These are phyloP conservation scores for Ondatra zibethicus DNA, from an alignment of 2,113 vertebrate genomes.

Conservation along the genomic window DNA sequence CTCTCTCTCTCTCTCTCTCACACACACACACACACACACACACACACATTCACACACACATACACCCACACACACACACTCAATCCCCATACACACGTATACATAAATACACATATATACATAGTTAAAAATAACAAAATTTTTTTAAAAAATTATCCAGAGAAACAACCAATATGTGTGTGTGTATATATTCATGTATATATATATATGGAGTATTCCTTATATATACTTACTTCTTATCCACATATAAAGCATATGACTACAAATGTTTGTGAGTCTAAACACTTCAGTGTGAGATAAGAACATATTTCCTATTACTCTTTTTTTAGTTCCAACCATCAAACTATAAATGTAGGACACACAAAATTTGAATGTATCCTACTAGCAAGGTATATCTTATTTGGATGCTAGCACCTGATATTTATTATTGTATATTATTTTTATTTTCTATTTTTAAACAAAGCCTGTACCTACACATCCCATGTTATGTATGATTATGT, in stretches of 20 bases:
- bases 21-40: background rate
- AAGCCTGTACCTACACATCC: background rate
- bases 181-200: too few relatives aligned
- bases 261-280: background rate
- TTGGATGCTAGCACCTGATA: background rate
- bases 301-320: background rate
- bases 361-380: too few relatives aligned
- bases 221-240: background rate
- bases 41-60: background rate
- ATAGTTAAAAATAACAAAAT: background rate
- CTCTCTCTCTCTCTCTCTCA: background rate
- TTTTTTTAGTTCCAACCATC: background rate
- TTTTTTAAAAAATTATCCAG: background rate
- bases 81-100: background rate
- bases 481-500: background rate
- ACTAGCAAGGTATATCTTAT: background rate
- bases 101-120: background rate
- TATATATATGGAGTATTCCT: background rate
- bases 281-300: background rate
- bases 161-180: background rate
- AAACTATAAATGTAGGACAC: background rate
- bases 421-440: background rate
- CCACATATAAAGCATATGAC: background rate
- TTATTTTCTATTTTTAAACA: background rate
- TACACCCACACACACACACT: background rate